A percentile compares a stretch with the other conserved stretches of the same genome.
Conservation (phyloP, 2,888 invertebrate genomes). For the Hydroisotoma schaefferi region DNA sequence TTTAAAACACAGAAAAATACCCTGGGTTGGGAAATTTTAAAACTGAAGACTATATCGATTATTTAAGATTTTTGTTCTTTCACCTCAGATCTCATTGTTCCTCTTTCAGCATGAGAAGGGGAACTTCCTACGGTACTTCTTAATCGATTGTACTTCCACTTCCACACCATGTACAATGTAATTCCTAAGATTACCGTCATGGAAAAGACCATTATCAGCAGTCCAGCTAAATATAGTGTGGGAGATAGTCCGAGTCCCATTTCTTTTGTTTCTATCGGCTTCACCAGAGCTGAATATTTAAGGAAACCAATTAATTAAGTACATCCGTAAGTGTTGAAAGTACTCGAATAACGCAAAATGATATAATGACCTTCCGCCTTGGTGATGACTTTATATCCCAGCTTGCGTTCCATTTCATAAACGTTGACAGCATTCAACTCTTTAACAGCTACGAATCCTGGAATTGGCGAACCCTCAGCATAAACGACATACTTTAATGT, state of each 20-base stretch:
- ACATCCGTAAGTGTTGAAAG: not conserved
- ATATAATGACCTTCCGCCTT: constrained; percentile 46
- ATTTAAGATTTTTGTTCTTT: too few relatives aligned
- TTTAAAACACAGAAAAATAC: too few relatives aligned
- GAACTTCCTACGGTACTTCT: constrained; percentile 16
- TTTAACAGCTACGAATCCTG: constrained; percentile 44
- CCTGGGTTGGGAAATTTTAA: too few relatives aligned
- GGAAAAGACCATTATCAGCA: constrained; percentile 36
- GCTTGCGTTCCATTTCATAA: constrained; percentile 44
- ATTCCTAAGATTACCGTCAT: constrained; percentile 34
- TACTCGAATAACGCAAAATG: not conserved
- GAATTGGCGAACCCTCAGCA: constrained; percentile 45
- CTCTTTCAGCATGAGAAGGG: not conserved
- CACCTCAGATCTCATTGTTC: too few relatives aligned
- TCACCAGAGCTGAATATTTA: constrained; percentile 19
- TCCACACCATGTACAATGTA: constrained; percentile 45
- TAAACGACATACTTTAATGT: constrained; percentile 44
- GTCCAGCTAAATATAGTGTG: constrained; percentile 44
- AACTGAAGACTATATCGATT: too few relatives aligned
- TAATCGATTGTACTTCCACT: constrained; percentile 46
- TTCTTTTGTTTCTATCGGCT: constrained; percentile 4
- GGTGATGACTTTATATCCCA: constrained; percentile 46
- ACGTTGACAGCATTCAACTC: constrained; percentile 40
- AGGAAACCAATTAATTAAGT: not conserved
- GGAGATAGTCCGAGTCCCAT: constrained; percentile 6